phyloP scores from a whole-genome alignment of 2,113 vertebrate species.

The Calidris pugnax region DNA sequence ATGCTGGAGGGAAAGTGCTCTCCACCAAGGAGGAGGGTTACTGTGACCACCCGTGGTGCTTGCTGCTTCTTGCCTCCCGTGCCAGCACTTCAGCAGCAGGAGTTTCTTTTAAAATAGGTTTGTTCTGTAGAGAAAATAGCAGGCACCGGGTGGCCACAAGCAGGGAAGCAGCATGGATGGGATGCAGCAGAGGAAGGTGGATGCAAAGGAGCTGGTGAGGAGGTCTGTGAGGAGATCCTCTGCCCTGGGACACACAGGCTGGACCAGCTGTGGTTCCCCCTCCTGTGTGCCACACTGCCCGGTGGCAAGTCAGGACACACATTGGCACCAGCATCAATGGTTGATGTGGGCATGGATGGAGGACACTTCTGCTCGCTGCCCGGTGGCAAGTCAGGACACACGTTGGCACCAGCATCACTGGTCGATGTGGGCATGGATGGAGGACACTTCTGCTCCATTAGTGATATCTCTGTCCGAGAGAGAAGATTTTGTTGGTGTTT shows the following conservation, averaged over 20 bases:
- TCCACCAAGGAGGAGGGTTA: background rate
- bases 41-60: background rate
- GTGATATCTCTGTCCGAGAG: background rate
- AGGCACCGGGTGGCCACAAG: background rate
- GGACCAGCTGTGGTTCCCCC: background rate
- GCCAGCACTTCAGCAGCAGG: background rate
- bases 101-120: background rate
- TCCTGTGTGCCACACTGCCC: rapidly evolving
- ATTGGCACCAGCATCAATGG: too few relatives aligned
- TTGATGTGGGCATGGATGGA: background rate
- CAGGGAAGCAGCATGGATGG: background rate
- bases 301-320: background rate
- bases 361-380: background rate
- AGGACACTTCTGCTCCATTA: background rate
- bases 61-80: background rate
- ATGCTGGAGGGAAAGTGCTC: background rate
- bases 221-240: background rate
- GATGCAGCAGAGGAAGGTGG: background rate
- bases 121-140: background rate
- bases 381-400: background rate
- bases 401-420: too few relatives aligned
- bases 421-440: background rate
- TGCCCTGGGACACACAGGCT: too few relatives aligned
- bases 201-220: background rate
- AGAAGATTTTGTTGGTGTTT: background rate